Percentiles rank a stretch among this genome's conserved stretches.
Evolutionary conservation across 2,113 vertebrate species (phyloP).

Genomic region (human): GRCh38 chr12:44051501-44052000

Average conservation of each 20-base stretch:
- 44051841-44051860: neutral
- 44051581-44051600: neutral
- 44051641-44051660: neutral
- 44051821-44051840: neutral
- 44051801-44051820: neutral
- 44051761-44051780: neutral
- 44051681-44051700: neutral
- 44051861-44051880: neutral
- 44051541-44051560: constrained; percentile 21
- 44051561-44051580: constrained; percentile 40
- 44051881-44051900: neutral
- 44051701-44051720: neutral
- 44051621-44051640: neutral
- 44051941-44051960: neutral
- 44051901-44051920: neutral
- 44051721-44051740: neutral
- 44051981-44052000: neutral
- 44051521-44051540: constrained; percentile 17
- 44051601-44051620: neutral
- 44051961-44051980: neutral
- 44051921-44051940: neutral
- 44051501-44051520: neutral
- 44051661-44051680: neutral
- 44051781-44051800: neutral
- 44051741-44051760: neutral